These are phyloP conservation scores for Paramormyrops hopkinsi DNA, from an alignment of 2,797 vertebrate species.

Conservation along the genomic window DNA sequence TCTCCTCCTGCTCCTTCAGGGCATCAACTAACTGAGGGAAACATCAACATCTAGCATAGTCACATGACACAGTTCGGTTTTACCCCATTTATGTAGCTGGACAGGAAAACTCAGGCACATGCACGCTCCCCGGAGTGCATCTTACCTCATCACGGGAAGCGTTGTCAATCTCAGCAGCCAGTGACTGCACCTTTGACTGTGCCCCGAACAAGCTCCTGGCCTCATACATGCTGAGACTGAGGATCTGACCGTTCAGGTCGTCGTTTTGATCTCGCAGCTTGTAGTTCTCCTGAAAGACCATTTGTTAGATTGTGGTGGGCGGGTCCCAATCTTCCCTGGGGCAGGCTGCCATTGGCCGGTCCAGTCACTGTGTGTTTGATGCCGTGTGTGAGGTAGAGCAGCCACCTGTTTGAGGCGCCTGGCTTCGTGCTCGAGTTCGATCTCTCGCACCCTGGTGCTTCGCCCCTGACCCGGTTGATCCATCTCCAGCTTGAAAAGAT, in stretches of 20 bases:
- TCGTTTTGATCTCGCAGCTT: conserved; percentile 91
- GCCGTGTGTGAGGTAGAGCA: not conserved
- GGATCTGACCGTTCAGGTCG: conserved; percentile 88
- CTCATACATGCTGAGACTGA: conserved; percentile 91
- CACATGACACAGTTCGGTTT: not conserved
- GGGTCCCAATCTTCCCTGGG: not conserved
- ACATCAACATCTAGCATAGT: not conserved
- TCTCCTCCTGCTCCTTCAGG: conserved; percentile 94
- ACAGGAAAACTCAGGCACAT: not conserved
- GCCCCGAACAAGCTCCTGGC: conserved; percentile 91
- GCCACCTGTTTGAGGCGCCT: conserved; percentile 68
- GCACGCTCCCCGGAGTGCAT: not conserved
- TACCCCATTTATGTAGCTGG: not conserved
- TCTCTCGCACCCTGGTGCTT: conserved; percentile 60
- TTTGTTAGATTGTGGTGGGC: not conserved
- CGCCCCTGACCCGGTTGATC: conserved; percentile 61
- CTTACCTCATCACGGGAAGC: conserved; percentile 90
- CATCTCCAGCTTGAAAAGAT: conserved; percentile 69
- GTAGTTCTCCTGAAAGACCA: conserved; percentile 76
- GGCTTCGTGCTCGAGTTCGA: conserved; percentile 67
- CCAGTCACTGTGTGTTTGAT: not conserved
- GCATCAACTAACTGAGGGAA: conserved; percentile 87
- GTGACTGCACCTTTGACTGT: conserved; percentile 89
- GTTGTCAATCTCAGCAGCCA: conserved; percentile 92
- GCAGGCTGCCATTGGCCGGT: not conserved